Percentiles rank a stretch among this genome's conserved stretches.
phyloP scores from a whole-genome alignment of 2,113 vertebrate genomes.

The Paradisaea rubra region DNA sequence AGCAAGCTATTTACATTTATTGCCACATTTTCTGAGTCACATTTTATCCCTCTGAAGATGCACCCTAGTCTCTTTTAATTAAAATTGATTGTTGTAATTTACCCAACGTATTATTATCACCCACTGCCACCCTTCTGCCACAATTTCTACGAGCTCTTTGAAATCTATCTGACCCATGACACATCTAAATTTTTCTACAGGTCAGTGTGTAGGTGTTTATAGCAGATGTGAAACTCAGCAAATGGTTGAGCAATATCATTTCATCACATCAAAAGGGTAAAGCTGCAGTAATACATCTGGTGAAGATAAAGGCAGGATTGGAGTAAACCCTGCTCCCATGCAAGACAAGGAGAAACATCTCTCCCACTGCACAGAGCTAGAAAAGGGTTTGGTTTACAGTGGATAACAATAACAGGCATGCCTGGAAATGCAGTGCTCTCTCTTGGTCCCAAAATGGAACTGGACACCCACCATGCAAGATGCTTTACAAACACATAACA shows the following conservation, averaged over 20 bases:
- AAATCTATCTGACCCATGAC: neutral
- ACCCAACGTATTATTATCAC: neutral
- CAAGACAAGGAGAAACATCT: neutral
- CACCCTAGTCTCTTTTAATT: neutral
- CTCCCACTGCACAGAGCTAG: accelerated
- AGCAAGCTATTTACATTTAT: neutral
- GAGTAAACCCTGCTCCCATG: neutral
- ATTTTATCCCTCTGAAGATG: neutral
- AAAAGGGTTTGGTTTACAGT: neutral
- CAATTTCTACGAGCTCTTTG: neutral
- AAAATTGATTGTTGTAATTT: constrained; percentile 1
- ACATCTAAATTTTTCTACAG: neutral
- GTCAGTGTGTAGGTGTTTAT: neutral
- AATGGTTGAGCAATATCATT: neutral
- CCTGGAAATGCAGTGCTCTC: neutral
- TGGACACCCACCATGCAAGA: neutral
- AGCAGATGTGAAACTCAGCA: neutral
- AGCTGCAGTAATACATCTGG: neutral
- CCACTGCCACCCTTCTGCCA: neutral
- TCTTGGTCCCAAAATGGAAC: neutral
- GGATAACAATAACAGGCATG: neutral
- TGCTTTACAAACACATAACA: neutral
- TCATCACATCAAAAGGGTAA: neutral
- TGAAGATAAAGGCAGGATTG: neutral
- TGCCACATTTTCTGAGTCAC: neutral